Base-by-base conservation (phyloP, 2,113 vertebrate species). In the Stegastes partitus region DNA sequence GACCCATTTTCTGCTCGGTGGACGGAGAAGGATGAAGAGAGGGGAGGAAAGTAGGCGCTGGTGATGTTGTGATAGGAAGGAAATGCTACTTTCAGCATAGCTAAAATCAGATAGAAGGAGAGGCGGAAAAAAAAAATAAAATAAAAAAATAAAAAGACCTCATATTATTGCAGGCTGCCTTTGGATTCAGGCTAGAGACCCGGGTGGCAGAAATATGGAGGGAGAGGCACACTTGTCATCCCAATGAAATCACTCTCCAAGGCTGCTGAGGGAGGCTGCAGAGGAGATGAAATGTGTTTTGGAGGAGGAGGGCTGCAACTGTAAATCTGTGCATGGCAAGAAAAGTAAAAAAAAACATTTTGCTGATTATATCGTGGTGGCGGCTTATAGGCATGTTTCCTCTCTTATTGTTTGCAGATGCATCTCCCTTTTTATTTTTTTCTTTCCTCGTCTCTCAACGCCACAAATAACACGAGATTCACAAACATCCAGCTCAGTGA, bases 191-290 rank as follows among this genome's bases (percentile, higher is more conserved):
- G 79, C 49, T 59, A n/a, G 58, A 55, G 74, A 64, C 71, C 74
- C 22, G 69, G 69, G 77, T 68, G 79, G 77, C 82, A 89, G 84
- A 89, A 88, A 91, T 89, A 88, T 81, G 75, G 82, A 88, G 69
- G 83, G 64, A 87, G 81, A 82, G 63, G 75, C 51, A 70, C 61
- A 85, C 81, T 85, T 86, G 82, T 92, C 89, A 87, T 84, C 77
- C 71, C 74, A 70, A 84, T 84, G 57, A 90, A 86, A 91, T 90
- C 87, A 77, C 59, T 74, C 77, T 84, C 57, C 68, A 31, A 77
- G 77, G 81, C 80, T 80, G 76, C 77, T 31, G 85, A 86, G 70
- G 74, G 74, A 67, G 77, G 74, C 28, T 34, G 31, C 31, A 71
- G 73, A 81, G 75, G 67, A 81, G 85, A 82, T 34, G 31, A 34